Evolutionary conservation across 2,113 vertebrate species (phyloP).

Genomic region (Notothenia rossii): DNA sequence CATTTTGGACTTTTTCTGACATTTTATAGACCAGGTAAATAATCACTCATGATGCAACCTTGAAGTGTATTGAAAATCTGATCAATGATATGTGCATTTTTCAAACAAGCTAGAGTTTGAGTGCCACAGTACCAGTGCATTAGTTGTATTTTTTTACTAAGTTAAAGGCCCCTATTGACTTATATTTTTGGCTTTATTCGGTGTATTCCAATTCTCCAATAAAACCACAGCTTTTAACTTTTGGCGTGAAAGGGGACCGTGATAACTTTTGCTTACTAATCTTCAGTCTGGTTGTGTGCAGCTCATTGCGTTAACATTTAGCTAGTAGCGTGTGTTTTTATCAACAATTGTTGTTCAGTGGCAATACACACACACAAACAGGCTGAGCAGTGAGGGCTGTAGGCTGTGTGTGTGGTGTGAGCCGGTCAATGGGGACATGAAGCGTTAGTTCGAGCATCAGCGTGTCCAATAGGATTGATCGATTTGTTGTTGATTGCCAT

Average conservation of each 20-base stretch:
- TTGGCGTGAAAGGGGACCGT: background rate
- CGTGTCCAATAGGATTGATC: conserved; percentile 69
- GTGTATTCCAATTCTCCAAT: background rate
- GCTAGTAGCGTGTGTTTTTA: background rate
- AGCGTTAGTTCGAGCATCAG: conserved; percentile 52
- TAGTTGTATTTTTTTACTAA: background rate
- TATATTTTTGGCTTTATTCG: background rate
- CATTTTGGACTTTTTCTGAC: background rate
- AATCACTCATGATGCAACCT: background rate
- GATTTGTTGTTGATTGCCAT: conserved; percentile 67
- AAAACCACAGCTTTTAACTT: background rate
- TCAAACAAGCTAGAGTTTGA: background rate
- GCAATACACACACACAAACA: background rate
- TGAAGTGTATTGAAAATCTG: background rate
- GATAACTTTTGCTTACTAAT: background rate
- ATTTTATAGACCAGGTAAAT: background rate
- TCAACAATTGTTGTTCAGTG: conserved; percentile 10
- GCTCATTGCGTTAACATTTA: background rate
- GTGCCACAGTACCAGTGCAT: background rate
- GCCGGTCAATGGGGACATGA: conserved; percentile 60
- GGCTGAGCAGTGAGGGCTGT: background rate
- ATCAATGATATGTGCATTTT: background rate
- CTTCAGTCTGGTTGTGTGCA: background rate
- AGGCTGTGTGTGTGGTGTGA: conserved; percentile 17
- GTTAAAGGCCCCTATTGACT: background rate